Percentiles rank a stretch among this genome's conserved stretches.
Evolutionary conservation across 1,140 invertebrate genomes (phyloP).

Genomic region (Leptinotarsa lineolata): DNA sequence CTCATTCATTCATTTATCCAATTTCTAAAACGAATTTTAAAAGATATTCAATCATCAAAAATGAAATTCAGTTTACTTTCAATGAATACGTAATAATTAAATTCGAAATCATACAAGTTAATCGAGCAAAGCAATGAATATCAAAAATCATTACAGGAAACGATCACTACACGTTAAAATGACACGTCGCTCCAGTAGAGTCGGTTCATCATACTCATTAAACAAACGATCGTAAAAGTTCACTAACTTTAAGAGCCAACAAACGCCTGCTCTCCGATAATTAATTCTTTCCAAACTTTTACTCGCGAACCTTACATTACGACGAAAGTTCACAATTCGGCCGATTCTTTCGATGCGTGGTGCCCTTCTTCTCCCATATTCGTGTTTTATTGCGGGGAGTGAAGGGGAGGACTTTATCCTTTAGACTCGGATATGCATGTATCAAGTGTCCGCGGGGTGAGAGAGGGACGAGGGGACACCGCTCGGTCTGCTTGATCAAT

Average conservation of each 20-base stretch:
- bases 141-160: too few relatives aligned
- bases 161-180: too few relatives aligned
- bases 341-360: slow-evolving; percentile 23
- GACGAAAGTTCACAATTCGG: background rate
- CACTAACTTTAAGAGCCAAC: background rate
- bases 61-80: too few relatives aligned
- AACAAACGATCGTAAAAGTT: background rate
- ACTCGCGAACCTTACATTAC: background rate
- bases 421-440: slow-evolving; percentile 47
- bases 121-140: too few relatives aligned
- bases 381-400: background rate
- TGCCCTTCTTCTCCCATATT: slow-evolving; percentile 9
- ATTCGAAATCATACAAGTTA: too few relatives aligned
- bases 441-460: slow-evolving; percentile 46
- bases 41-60: too few relatives aligned
- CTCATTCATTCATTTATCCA: too few relatives aligned
- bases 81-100: too few relatives aligned
- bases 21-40: too few relatives aligned
- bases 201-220: too few relatives aligned
- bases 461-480: slow-evolving; percentile 25
- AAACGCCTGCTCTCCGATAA: background rate
- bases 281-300: background rate
- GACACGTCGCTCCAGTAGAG: too few relatives aligned
- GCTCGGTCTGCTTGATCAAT: slow-evolving; percentile 53
- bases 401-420: slow-evolving; percentile 38